These are phyloP conservation scores for Axinella damicornis DNA, from an alignment of 37 sponge, comb jelly and placozoan species.

Conservation along the genomic window DNA sequence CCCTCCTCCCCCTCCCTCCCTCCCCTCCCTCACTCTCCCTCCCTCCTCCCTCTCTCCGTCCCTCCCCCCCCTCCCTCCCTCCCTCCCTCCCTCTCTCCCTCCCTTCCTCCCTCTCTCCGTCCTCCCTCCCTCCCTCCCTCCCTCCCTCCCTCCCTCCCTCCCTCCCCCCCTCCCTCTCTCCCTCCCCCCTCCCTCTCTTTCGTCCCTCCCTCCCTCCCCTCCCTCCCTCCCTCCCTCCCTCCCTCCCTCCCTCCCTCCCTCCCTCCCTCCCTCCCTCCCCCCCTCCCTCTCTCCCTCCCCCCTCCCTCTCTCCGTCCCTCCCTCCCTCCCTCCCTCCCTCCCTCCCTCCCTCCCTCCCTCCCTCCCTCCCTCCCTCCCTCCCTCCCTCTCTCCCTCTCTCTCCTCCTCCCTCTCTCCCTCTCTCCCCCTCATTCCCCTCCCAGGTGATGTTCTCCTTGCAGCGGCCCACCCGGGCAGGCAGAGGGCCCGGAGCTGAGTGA, in stretches of 20 bases:
- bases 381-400: neutral
- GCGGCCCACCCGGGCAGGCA: neutral
- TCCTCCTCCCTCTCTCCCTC: too few relatives aligned
- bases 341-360: neutral
- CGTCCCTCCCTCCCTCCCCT: neutral
- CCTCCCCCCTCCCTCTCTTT: neutral
- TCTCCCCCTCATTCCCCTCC: neutral
- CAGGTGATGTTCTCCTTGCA: slow-evolving; percentile 6
- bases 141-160: neutral
- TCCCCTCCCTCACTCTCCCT: neutral
- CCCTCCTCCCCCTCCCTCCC: too few relatives aligned
- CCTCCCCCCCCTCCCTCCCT: neutral
- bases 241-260: too few relatives aligned
- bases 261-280: neutral
- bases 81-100: neutral
- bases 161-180: neutral
- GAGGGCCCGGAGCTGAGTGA: slow-evolving; percentile 13
- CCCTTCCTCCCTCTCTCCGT: neutral
- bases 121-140: neutral
- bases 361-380: neutral
- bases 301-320: neutral
- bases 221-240: too few relatives aligned
- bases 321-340: neutral
- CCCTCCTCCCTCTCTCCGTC: neutral
- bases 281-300: neutral